Evolutionary conservation across 1,140 invertebrate genomes (phyloP), one percentile per base, ranked within the genome.

Genomic region (Cyclina sinensis): DNA sequence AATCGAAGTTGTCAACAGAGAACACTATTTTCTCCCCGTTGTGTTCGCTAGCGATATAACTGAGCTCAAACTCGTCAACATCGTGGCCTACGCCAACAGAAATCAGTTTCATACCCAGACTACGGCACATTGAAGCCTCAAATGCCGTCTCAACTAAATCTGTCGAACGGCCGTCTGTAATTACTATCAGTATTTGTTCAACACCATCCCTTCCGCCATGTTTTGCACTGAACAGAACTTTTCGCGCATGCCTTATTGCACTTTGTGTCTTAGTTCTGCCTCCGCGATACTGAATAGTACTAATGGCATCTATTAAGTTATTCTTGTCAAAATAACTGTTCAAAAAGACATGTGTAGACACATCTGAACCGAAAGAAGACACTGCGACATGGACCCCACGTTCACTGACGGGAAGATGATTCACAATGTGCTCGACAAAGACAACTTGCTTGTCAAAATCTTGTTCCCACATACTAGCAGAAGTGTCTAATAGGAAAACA

Each of bases 61-160:
- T 86, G 24, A 93, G 88, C 82, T 93, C 93, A 5, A 43, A 51
- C 43, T 62, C 1, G 37, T 92, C 90, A 21, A 90, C 86, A 1
- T 78, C 74, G 12, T 89, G 51, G 14, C 93, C 93, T 5, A 94
- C 91, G 1, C 93, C 93, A 27, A 93, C 84, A 0, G 93, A 90
- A 65, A 91, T 90, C 21, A 94, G 76, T 11, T 88, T 86, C 62
- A 94, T 90, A 5, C 92, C 93, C 1, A 43, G 48, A 14, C 88
- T 80, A 24, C 78, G 80, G 1, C 89, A 79, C 0, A 62, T 70
- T 32, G 68, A 51, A 0, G 92, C 92, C 35, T 89, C 84, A 21
- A 27, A 30, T n/a, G 70, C 30, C 0, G 93, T 93, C 5, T 43
- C 57, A 14, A 68, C 57, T 16, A 83, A 62, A 70, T 93, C 74